A percentile compares a stretch with the other conserved stretches of the same genome.
Evolutionary conservation across 2,797 vertebrate species (phyloP).

Genomic region (Selene dorsalis): DNA sequence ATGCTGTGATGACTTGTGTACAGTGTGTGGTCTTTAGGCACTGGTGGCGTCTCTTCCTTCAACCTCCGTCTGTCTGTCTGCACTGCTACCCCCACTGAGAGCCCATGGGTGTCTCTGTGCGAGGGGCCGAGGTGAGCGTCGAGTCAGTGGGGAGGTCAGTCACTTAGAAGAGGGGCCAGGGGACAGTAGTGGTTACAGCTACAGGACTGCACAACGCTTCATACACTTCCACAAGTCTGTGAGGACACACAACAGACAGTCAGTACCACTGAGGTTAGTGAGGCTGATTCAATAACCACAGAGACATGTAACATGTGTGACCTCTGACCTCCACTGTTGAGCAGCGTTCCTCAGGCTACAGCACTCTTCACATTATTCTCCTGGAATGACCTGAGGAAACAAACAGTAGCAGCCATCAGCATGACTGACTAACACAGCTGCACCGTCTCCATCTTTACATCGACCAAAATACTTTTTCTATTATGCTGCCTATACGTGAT

Average conservation of each 20-base stretch:
- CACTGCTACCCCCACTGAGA: slow-evolving; percentile 9
- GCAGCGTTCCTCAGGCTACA: slow-evolving; percentile 64
- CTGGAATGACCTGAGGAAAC: slow-evolving; percentile 73
- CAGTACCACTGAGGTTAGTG: background rate
- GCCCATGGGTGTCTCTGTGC: slow-evolving; percentile 35
- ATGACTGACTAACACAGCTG: background rate
- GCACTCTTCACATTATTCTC: slow-evolving; percentile 83
- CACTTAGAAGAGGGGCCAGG: slow-evolving; percentile 57
- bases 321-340: slow-evolving; percentile 78
- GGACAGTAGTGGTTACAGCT: slow-evolving; percentile 83
- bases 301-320: too few relatives aligned
- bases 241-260: slow-evolving; percentile 21
- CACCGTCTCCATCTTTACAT: background rate
- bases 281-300: background rate
- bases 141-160: slow-evolving; percentile 41
- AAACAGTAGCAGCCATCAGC: slow-evolving; percentile 26
- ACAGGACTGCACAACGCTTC: slow-evolving; percentile 60
- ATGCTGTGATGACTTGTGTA: slow-evolving; percentile 37
- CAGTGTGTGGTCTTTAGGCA: slow-evolving; percentile 83
- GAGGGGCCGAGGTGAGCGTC: slow-evolving; percentile 1
- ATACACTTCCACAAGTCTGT: slow-evolving; percentile 65
- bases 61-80: slow-evolving; percentile 10
- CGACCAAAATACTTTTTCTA: background rate
- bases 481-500: background rate
- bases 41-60: slow-evolving; percentile 69